Conservation (phyloP, 2,888 invertebrate genomes). For the Trichopria drosophilae region DNA sequence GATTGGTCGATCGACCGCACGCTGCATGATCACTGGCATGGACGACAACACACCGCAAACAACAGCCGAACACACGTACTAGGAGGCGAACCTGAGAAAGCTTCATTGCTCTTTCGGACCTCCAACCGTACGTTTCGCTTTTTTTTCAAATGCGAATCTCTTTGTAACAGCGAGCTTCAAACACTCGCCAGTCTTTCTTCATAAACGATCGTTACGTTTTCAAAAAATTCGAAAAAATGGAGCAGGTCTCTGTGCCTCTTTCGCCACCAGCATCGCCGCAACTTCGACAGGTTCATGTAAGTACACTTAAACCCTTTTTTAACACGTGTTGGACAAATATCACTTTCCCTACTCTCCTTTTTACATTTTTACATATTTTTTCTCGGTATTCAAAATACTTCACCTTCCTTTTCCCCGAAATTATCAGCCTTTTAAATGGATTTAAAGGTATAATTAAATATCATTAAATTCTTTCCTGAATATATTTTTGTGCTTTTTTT, state of each 20-base stretch:
- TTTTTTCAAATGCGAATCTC: too few species aligned
- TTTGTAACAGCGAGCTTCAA: too few species aligned
- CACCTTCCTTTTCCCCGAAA: too few species aligned
- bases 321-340: not conserved
- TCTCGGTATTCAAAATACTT: too few species aligned
- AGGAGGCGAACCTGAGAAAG: constrained; percentile 53
- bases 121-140: constrained; percentile 23
- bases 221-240: constrained; percentile 37
- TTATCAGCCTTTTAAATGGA: too few species aligned
- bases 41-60: constrained; percentile 15
- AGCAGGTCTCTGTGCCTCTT: constrained; percentile 43
- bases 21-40: constrained; percentile 55
- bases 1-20: constrained; percentile 62
- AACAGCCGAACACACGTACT: too few species aligned
- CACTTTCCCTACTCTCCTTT: not conserved
- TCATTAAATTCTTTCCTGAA: too few species aligned
- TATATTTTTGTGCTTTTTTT: too few species aligned
- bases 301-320: constrained; percentile 34
- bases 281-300: constrained; percentile 48
- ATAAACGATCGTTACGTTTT: not conserved
- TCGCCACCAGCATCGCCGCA: constrained; percentile 56
- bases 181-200: not conserved
- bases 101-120: constrained; percentile 51
- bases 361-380: constrained; percentile 6
- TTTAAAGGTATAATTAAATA: too few species aligned